These are phyloP conservation scores for Erethizon dorsatum DNA, from an alignment of 2,797 vertebrate species.

Conservation along the genomic window DNA sequence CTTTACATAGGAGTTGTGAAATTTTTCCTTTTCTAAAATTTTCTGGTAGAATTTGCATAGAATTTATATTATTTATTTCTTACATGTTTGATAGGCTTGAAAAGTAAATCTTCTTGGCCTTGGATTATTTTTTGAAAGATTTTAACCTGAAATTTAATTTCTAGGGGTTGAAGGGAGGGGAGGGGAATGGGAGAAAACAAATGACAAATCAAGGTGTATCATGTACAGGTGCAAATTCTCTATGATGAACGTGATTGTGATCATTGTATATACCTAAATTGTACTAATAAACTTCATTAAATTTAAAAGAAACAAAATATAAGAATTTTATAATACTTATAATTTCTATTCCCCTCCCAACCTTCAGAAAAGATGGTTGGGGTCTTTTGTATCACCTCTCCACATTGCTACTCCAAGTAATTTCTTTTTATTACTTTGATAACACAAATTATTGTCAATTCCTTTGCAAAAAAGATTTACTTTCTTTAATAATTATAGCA, in stretches of 20 bases:
- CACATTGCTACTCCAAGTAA: background rate
- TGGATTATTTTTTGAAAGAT: background rate
- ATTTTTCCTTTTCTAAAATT: background rate
- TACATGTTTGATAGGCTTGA: background rate
- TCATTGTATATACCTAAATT: background rate
- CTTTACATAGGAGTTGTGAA: background rate
- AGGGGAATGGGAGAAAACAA: background rate
- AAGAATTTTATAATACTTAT: background rate
- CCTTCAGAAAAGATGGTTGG: background rate
- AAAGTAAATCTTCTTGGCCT: background rate
- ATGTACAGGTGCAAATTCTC: background rate
- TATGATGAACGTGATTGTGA: background rate
- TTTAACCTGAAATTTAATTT: constrained; percentile 9
- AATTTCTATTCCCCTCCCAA: background rate
- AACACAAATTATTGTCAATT: background rate
- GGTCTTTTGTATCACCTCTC: background rate
- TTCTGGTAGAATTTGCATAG: constrained; percentile 3
- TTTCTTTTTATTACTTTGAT: background rate
- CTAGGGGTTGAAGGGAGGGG: background rate
- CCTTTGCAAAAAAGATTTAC: background rate
- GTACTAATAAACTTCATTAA: background rate
- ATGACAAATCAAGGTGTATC: background rate
- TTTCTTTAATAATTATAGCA: constrained; percentile 24
- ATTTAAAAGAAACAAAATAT: background rate
- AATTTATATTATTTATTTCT: background rate